Base-by-base conservation (phyloP, 2,888 invertebrate species). In the Polia nebulosa region DNA sequence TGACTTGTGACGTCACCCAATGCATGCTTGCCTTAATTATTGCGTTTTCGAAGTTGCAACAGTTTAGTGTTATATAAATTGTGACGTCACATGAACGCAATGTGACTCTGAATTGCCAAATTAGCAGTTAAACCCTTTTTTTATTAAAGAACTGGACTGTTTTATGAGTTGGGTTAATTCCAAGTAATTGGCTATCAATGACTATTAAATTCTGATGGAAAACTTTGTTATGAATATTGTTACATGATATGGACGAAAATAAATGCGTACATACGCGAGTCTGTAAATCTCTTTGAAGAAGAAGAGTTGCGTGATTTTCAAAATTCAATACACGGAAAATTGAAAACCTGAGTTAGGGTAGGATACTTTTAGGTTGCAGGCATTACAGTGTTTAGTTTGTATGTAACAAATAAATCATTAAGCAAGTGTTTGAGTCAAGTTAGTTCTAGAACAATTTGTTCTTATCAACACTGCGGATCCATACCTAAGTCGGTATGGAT, bases 31-130 rank as follows among this genome's bases (percentile, higher is more conserved):
- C 62, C 15, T 0, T 25, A 66, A 9, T 53, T 34, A 65, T 41
- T 61, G 36, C 76, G 60, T 61, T 77, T 77, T 77, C 77, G 51
- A 73, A 69, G 36, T 77, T 77, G 61, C 69, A 64, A 39, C 69
- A 73, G 58, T 29, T 32, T 25, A 25, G 52, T 51, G n/a, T 77
- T 77, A 65, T 47, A 47, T 58, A 73, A 69, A 53, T 20, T 25
- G n/a, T 77, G 41, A 69, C 64, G 53, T 75, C 64, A 65, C 7
- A 51, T 17, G 17, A 47, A 25, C 1, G 34, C 17, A 57, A 53
- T 44, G 17, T 52, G 20, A 39, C 53, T n/a, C 34, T 34, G 9
- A 22, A 66, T 59, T 51, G 20, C 13, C 7, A 39, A 57, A 27
- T 61, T 36, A 72, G 49, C 41, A 36, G 60, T 60, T 39, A 45